Base-by-base conservation (phyloP, 2,888 invertebrate genomes). In the Psylliodes chrysocephalus region DNA sequence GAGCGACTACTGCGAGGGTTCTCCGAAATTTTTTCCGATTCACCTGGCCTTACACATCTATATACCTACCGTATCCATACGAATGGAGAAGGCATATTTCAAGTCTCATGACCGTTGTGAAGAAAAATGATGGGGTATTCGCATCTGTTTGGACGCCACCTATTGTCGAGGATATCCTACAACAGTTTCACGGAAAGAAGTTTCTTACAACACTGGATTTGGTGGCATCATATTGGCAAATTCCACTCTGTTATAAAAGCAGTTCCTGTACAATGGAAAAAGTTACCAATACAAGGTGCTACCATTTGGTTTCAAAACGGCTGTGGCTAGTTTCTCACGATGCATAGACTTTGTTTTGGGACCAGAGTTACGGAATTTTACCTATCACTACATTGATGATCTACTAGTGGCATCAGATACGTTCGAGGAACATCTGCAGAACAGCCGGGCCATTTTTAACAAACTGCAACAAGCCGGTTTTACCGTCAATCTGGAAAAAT, bases 61-160 rank as follows among this genome's bases (percentile, higher is more conserved):
- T 25, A 25, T 7, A 25, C 25, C 25, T 7, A 3, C 25, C 3
- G 7, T 5, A 25, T 25, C 25, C 4, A 25, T 3, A 25, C 4
- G 25, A 25, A 3, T 5, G 25, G 25, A 25, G 4, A 7, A 5
- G 25, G 3, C 25, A 3, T 3, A 5, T 7, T 25, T 25, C 25
- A n/a, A n/a, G n/a, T 7, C 7, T 7, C 3, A 5, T 25, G 25
- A 25, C 3, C 7, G 3, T 25, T n/a, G 57, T 59, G 1, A 59
- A 18, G 28, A 59, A 59, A 18, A 59, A 47, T 25, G 25, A 59
- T 22, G 47, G 1, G 8, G 19, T 6, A 25, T 59, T 8, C 33
- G 52, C 5, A 35, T 52, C 10, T 33, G 33, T 1, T 33, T 33
- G 12, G 33, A 33, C 10, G 33, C 10, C 10, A 7, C 18, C 46